Evolutionary conservation across 1,140 invertebrate genomes (phyloP).

Genomic region (Leptonema lineaticorne): DNA sequence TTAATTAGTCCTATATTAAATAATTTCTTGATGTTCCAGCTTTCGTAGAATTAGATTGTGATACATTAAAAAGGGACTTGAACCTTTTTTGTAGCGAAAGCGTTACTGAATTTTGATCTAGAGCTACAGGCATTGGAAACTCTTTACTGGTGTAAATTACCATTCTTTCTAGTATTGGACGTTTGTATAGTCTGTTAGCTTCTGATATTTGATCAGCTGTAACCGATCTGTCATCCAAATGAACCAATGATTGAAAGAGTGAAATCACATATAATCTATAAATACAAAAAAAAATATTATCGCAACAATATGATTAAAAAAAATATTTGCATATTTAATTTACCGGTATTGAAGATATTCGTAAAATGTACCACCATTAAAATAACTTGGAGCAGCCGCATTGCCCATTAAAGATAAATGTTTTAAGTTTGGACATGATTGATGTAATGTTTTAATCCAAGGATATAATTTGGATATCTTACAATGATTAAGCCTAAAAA

Average conservation of each 20-base stretch:
- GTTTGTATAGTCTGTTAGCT: constrained; percentile 61
- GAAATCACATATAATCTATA: constrained; percentile 70
- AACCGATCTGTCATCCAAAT: constrained; percentile 66
- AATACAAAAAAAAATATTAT: constrained; percentile 28
- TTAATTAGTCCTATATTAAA: too few relatives aligned
- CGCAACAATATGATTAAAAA: not conserved
- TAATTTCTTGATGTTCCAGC: not conserved
- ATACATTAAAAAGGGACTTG: too few relatives aligned
- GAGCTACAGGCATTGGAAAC: not conserved
- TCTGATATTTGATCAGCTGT: constrained; percentile 63
- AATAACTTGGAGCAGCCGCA: constrained; percentile 70
- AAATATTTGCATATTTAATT: constrained; percentile 34
- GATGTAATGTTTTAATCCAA: constrained; percentile 66
- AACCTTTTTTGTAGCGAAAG: too few relatives aligned
- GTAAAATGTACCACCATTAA: constrained; percentile 72
- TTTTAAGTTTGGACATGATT: constrained; percentile 65
- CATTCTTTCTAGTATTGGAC: constrained; percentile 58
- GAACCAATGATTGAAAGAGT: constrained; percentile 62
- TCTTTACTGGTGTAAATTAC: not conserved
- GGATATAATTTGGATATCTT: constrained; percentile 67
- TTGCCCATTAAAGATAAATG: constrained; percentile 79
- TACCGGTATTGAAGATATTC: constrained; percentile 80
- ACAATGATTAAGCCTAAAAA: constrained; percentile 71
- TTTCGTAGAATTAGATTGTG: not conserved
- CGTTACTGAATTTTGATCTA: not conserved